These are phyloP conservation scores for Trematomus bernacchii DNA, from an alignment of 2,797 vertebrate genomes.

Conservation along the genomic window DNA sequence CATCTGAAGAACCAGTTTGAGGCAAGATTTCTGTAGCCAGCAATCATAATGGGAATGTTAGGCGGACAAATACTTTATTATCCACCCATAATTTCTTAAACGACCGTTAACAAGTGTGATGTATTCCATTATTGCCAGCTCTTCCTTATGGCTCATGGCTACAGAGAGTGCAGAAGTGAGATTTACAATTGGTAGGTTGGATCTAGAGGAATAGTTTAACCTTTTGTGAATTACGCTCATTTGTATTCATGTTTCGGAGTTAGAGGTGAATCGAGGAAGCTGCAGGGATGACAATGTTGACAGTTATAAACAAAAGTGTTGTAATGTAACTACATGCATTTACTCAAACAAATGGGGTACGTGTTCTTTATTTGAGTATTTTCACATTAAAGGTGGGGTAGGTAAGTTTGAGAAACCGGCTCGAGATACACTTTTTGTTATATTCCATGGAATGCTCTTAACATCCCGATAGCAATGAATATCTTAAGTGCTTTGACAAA, in stretches of 20 bases:
- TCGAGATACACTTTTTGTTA: no score
- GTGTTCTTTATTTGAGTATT: no score
- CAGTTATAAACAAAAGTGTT: no score
- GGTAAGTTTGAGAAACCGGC: no score
- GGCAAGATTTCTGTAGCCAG: slow-evolving; percentile 44
- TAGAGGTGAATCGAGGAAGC: background rate
- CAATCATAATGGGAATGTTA: slow-evolving; percentile 31
- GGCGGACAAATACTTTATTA: slow-evolving; percentile 46
- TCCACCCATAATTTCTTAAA: slow-evolving; percentile 47
- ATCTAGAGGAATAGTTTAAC: background rate
- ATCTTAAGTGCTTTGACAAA: no score
- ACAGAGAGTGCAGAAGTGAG: background rate
- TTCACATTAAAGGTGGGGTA: no score
- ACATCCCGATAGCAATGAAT: no score
- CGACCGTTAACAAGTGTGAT: slow-evolving; percentile 40
- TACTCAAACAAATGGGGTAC: no score
- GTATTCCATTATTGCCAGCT: slow-evolving; percentile 41
- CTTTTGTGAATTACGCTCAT: background rate
- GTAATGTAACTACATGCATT: no score
- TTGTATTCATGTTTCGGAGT: background rate
- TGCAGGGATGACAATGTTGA: no score
- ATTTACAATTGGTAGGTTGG: slow-evolving; percentile 13
- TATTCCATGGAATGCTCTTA: no score
- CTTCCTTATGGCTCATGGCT: slow-evolving; percentile 9
- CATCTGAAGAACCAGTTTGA: slow-evolving; percentile 41